phyloP scores from a whole-genome alignment of 2,113 vertebrate genomes.

The Tragelaphus strepsiceros region DNA sequence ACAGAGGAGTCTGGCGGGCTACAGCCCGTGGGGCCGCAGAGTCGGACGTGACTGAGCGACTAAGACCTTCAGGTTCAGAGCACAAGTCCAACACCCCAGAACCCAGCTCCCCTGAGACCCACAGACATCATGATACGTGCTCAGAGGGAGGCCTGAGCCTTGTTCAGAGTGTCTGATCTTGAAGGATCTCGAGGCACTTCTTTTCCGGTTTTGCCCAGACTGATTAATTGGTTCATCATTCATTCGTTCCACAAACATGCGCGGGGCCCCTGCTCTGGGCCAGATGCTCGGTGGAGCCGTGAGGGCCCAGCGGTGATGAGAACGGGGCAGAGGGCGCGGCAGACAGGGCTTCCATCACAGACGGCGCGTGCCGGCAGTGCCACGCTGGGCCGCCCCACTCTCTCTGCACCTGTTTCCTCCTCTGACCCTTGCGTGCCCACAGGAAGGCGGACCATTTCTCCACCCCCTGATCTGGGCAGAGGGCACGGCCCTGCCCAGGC shows the following conservation, averaged over 20 bases:
- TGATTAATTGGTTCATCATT: background rate
- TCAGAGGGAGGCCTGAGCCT: background rate
- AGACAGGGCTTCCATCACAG: background rate
- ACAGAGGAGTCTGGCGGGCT: background rate
- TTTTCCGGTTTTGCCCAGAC: background rate
- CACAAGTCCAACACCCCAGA: background rate
- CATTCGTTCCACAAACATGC: background rate
- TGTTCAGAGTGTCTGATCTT: background rate
- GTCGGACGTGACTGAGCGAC: background rate
- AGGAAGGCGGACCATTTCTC: background rate
- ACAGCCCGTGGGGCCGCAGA: background rate
- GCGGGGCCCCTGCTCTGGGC: background rate
- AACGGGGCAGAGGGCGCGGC: background rate
- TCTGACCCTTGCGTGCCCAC: background rate
- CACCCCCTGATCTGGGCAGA: background rate
- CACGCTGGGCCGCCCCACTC: accelerated
- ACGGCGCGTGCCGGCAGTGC: accelerated
- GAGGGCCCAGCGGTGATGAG: background rate
- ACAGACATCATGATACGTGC: accelerated
- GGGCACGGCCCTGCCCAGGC: background rate
- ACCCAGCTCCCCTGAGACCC: background rate
- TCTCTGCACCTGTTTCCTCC: background rate
- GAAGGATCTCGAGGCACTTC: background rate
- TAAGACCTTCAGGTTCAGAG: background rate
- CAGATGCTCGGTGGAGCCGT: background rate